A percentile compares a stretch with the other conserved stretches of the same genome.
Conservation (phyloP, 2,888 invertebrate genomes). For the Zhengitettix transpicula region DNA sequence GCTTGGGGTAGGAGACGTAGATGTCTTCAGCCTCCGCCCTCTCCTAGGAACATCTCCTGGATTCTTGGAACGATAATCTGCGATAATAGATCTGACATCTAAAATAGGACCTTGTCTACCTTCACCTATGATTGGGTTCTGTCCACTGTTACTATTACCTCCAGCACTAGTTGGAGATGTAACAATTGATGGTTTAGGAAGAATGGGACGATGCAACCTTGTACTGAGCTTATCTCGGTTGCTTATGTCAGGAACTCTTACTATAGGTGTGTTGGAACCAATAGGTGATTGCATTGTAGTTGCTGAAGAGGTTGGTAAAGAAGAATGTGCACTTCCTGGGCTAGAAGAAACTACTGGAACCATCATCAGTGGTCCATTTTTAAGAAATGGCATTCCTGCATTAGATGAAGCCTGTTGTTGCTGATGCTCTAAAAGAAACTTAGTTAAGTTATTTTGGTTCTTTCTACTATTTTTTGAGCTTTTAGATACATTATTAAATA, state of each 20-base stretch:
- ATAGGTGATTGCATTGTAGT: constrained; percentile 1
- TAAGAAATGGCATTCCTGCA: too few species aligned
- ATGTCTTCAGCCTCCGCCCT: constrained; percentile 17
- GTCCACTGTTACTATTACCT: constrained; percentile 16
- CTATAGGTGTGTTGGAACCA: not conserved
- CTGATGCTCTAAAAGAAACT: not conserved
- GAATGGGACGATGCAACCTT: constrained; percentile 24
- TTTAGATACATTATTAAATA: too few species aligned
- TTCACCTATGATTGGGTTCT: constrained; percentile 43
- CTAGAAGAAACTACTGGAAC: constrained; percentile 21
- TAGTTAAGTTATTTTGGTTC: too few species aligned
- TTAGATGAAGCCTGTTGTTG: too few species aligned
- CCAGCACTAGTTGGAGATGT: not conserved
- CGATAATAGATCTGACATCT: constrained; percentile 67
- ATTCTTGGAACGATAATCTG: constrained; percentile 60
- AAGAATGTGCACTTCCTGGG: constrained; percentile 2
- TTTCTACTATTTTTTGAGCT: too few species aligned
- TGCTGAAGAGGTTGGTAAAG: constrained; percentile 3
- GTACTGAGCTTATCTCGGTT: not conserved
- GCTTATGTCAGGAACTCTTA: constrained; percentile 4
- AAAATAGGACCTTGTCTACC: constrained; percentile 62
- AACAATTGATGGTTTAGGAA: constrained; percentile 23
- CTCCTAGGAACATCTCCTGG: constrained; percentile 55
- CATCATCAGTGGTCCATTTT: constrained; percentile 17
- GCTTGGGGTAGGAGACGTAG: constrained; percentile 9